Evolutionary conservation across 2,797 vertebrate species (phyloP).

Genomic region (Eremophila alpestris): DNA sequence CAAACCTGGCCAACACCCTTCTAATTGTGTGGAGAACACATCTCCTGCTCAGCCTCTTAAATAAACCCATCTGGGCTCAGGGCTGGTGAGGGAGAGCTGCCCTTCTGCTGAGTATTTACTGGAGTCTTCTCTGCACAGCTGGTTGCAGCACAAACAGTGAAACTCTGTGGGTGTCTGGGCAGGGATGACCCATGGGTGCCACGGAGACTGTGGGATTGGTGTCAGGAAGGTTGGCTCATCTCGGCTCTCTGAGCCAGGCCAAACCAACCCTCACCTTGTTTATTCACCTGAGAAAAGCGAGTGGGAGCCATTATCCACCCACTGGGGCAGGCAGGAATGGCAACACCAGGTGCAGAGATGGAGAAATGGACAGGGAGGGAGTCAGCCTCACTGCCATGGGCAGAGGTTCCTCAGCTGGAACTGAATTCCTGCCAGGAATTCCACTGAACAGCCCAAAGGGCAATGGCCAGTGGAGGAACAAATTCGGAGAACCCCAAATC

Average conservation of each 20-base stretch:
- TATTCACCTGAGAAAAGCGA: not conserved
- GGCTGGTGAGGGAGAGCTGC: not conserved
- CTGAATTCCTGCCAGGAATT: not conserved
- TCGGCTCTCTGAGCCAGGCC: not conserved
- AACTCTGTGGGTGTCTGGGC: not conserved
- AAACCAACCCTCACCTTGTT: constrained; percentile 19
- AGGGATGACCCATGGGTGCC: not conserved
- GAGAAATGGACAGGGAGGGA: not conserved
- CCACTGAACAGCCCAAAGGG: not conserved
- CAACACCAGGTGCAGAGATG: constrained; percentile 43
- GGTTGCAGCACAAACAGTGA: not conserved
- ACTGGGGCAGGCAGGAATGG: not conserved
- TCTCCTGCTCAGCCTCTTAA: not conserved
- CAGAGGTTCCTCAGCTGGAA: not conserved
- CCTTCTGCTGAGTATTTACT: not conserved
- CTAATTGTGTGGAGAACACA: not conserved
- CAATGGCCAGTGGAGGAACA: not conserved
- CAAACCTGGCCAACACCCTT: not conserved
- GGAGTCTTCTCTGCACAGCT: not conserved
- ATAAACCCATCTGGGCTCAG: not conserved
- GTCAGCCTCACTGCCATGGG: accelerated
- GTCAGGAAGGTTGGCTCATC: not conserved
- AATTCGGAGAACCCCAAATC: not conserved
- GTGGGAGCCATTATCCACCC: constrained; percentile 34
- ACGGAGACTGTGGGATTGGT: not conserved